These are phyloP conservation scores for Pyralis farinalis DNA, from an alignment of 2,888 invertebrate species.

Conservation along the genomic window DNA sequence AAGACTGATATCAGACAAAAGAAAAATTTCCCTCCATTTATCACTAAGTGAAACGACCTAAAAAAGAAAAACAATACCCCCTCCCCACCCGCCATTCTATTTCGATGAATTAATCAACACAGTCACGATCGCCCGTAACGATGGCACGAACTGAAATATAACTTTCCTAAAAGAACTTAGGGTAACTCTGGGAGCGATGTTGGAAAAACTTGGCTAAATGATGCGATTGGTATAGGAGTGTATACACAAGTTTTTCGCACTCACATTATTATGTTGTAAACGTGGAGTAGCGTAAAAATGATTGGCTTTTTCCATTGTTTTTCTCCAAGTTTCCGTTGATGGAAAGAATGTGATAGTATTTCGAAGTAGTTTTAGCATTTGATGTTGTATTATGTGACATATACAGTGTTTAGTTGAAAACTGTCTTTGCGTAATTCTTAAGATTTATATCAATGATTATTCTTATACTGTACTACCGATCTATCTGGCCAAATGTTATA, in stretches of 20 bases:
- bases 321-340: not conserved
- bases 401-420: too few relatives aligned
- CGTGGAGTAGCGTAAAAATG: conserved; percentile 33
- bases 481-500: too few relatives aligned
- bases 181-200: not conserved
- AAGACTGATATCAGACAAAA: conserved; percentile 6
- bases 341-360: not conserved
- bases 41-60: conserved; percentile 4
- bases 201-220: conserved; percentile 43
- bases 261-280: conserved; percentile 32
- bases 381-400: too few relatives aligned
- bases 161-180: conserved; percentile 50
- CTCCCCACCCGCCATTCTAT: conserved; percentile 1
- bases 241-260: conserved; percentile 47
- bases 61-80: conserved; percentile 9
- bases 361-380: not conserved
- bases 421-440: too few relatives aligned
- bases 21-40: conserved; percentile 9
- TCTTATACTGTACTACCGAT: too few relatives aligned
- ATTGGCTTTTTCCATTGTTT: conserved; percentile 37
- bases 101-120: conserved; percentile 62
- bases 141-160: conserved; percentile 61
- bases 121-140: conserved; percentile 71
- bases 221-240: conserved; percentile 43
- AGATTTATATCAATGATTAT: too few relatives aligned